These are phyloP conservation scores for Trematocara variabile DNA, from an alignment of 2,113 vertebrate species.

Conservation along the genomic window DNA sequence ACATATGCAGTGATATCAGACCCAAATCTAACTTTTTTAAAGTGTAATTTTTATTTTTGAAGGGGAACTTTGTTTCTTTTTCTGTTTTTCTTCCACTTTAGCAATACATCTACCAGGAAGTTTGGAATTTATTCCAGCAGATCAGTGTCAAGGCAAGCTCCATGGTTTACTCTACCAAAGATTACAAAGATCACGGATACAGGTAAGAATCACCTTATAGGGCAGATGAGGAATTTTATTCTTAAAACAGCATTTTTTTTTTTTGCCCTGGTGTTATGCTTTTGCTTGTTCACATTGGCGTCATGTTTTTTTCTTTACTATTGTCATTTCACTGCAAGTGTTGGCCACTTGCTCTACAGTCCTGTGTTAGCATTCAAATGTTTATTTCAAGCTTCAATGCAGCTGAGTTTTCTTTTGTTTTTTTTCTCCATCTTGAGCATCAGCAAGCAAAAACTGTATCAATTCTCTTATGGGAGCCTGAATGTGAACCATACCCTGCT, in stretches of 20 bases:
- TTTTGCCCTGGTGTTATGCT: neutral
- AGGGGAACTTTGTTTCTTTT: fast-evolving
- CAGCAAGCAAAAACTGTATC: neutral
- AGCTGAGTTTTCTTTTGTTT: neutral
- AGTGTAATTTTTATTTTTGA: neutral
- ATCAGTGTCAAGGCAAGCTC: slow-evolving; percentile 99
- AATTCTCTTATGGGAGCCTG: neutral
- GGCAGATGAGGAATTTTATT: neutral
- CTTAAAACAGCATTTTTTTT: neutral
- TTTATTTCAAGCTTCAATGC: neutral
- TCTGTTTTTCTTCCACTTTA: slow-evolving; percentile 43
- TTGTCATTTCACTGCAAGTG: neutral
- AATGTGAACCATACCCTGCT: neutral
- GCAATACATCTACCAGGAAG: slow-evolving; percentile 99
- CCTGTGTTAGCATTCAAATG: neutral
- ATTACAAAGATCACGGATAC: slow-evolving; percentile 95
- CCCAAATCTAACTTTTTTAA: neutral
- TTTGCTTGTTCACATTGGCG: neutral
- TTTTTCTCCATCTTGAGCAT: neutral
- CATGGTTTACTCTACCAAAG: slow-evolving; percentile 95
- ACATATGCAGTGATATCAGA: neutral
- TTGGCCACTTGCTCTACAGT: neutral
- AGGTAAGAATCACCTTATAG: slow-evolving; percentile 70
- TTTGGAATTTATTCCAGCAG: slow-evolving; percentile 99
- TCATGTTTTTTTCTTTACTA: neutral